phyloP scores from a whole-genome alignment of 2,113 vertebrate genomes.

The Saimiri boliviensis region DNA sequence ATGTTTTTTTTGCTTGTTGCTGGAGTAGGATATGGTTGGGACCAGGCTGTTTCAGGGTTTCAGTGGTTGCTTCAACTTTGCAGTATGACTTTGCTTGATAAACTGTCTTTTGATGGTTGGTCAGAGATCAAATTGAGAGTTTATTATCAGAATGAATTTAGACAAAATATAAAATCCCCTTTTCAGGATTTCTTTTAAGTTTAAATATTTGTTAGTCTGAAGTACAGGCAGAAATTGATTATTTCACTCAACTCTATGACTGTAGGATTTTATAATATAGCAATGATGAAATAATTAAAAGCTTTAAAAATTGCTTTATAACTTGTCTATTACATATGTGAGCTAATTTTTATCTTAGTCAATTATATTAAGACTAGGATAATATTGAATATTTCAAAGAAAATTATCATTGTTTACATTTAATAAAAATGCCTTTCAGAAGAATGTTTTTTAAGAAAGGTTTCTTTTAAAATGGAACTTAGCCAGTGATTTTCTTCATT shows the following conservation, averaged over 20 bases:
- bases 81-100: not conserved
- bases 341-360: not conserved
- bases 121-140: not conserved
- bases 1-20: not conserved
- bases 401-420: slow-evolving; percentile 24
- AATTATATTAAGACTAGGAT: slow-evolving; percentile 12
- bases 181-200: slow-evolving; percentile 23
- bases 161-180: slow-evolving; percentile 21
- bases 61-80: not conserved
- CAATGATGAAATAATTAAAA: slow-evolving; percentile 47
- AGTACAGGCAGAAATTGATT: slow-evolving; percentile 31
- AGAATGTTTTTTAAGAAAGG: not conserved
- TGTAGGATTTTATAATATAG: slow-evolving; percentile 8
- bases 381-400: slow-evolving; percentile 39
- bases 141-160: slow-evolving; percentile 7
- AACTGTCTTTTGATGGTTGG: not conserved
- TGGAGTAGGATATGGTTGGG: not conserved
- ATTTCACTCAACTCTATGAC: not conserved
- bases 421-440: slow-evolving; percentile 31
- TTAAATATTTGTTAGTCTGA: slow-evolving; percentile 37
- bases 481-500: slow-evolving; percentile 28
- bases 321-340: not conserved
- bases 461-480: slow-evolving; percentile 23
- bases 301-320: not conserved
- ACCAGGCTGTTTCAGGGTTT: not conserved